These are phyloP conservation scores for Cantharis rustica DNA, from an alignment of 2,888 invertebrate genomes.

Conservation along the genomic window DNA sequence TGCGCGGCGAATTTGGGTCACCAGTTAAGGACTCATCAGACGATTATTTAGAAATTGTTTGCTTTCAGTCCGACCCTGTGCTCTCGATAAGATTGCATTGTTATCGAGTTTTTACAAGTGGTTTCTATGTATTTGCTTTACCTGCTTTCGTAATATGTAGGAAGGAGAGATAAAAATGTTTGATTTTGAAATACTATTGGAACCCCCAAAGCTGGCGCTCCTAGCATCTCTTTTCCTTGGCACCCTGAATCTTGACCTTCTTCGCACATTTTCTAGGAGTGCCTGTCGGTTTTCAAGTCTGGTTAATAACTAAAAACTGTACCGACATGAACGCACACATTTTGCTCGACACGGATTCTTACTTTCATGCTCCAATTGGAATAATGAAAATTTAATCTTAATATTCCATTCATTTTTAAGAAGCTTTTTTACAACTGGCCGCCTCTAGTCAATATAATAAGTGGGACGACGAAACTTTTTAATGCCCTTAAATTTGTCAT, in stretches of 20 bases:
- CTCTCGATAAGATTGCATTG: background rate
- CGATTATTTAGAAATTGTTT: background rate
- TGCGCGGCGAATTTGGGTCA: background rate
- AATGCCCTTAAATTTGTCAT: slow-evolving; percentile 14
- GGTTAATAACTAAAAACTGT: background rate
- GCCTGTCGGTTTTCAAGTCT: background rate
- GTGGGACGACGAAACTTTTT: background rate
- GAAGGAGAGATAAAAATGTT: background rate
- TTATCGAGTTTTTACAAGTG: background rate
- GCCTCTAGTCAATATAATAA: background rate
- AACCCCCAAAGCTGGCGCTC: background rate
- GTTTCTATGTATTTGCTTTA: background rate
- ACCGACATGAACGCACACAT: background rate
- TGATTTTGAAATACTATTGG: background rate
- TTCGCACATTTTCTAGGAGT: background rate
- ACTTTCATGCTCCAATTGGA: background rate
- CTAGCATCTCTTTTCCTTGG: background rate
- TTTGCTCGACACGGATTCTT: background rate
- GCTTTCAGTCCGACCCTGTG: background rate
- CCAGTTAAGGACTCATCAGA: background rate
- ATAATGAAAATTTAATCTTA: background rate
- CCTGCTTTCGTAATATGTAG: background rate
- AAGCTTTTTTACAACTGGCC: background rate
- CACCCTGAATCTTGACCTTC: background rate
- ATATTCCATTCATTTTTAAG: background rate